Evolutionary conservation across 2,888 invertebrate genomes (phyloP).

Genomic region (Raillietiella orientalis): DNA sequence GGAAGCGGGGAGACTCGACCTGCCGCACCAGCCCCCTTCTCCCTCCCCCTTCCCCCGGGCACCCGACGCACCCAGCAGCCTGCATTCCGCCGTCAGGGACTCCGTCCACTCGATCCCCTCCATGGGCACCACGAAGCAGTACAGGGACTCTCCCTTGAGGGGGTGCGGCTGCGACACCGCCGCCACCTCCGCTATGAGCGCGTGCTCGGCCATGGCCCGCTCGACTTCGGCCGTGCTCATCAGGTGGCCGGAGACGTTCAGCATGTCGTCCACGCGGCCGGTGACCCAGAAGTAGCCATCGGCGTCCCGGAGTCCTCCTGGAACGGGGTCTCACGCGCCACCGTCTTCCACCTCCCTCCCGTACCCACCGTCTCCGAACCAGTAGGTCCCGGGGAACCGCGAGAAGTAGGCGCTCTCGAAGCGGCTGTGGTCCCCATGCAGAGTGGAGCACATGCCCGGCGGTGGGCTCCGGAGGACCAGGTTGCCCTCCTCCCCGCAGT

Average conservation of each 20-base stretch:
- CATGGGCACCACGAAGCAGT: constrained; percentile 82
- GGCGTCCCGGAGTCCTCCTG: constrained; percentile 59
- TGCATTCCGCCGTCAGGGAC: constrained; percentile 31
- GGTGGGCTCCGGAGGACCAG: constrained; percentile 77
- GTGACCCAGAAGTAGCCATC: constrained; percentile 93
- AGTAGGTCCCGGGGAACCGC: constrained; percentile 20
- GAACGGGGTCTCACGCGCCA: too few relatives aligned
- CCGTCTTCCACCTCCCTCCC: constrained; percentile 8
- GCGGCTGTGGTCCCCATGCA: constrained; percentile 31
- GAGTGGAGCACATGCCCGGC: constrained; percentile 91
- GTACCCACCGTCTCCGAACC: constrained; percentile 18
- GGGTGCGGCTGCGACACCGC: constrained; percentile 80
- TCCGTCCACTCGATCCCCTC: constrained; percentile 34
- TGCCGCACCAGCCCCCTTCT: too few relatives aligned
- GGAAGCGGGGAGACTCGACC: constrained; percentile 20
- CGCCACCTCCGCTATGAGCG: constrained; percentile 59
- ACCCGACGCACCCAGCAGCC: constrained; percentile 22
- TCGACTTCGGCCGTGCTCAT: constrained; percentile 77
- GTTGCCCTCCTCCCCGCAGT: constrained; percentile 73
- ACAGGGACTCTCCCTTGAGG: constrained; percentile 84
- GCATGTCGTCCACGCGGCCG: constrained; percentile 88
- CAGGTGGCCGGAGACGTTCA: constrained; percentile 91
- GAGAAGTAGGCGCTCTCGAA: constrained; percentile 18
- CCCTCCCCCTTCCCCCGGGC: too few relatives aligned
- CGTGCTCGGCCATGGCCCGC: constrained; percentile 13